A percentile compares a stretch with the other conserved stretches of the same genome.
Conservation (phyloP, 92 coral and sea anemone genomes). For the Phenganax stokvisi region DNA sequence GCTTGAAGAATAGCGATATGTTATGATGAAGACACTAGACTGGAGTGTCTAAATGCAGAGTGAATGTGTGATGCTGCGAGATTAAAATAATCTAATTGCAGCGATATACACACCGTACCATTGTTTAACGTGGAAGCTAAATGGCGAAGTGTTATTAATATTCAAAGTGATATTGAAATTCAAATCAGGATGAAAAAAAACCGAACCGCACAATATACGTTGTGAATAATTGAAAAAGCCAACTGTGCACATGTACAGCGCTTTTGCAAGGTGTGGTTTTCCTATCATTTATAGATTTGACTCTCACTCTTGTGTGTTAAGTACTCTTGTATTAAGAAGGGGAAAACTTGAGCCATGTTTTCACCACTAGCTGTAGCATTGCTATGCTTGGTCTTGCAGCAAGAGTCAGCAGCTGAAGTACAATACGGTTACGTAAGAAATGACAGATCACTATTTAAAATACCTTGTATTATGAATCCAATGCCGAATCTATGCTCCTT, state of each 20-base stretch:
- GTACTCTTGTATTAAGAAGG: not conserved
- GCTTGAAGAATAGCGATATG: no score
- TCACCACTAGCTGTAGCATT: not conserved
- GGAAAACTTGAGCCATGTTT: not conserved
- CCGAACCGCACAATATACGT: not conserved
- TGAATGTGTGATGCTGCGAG: no score
- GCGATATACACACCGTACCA: no score
- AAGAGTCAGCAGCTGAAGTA: not conserved
- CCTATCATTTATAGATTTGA: not conserved
- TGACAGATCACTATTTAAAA: not conserved
- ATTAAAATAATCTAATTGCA: no score
- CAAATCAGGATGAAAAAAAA: not conserved
- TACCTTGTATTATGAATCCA: no score
- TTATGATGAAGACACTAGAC: no score
- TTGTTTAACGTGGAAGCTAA: no score
- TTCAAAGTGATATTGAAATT: not conserved
- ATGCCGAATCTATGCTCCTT: no score
- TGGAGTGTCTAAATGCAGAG: no score
- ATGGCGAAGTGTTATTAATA: no score
- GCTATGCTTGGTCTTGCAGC: not conserved
- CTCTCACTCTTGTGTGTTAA: constrained; percentile 3
- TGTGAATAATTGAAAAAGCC: not conserved
- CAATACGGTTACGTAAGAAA: not conserved
- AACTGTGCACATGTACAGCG: not conserved
- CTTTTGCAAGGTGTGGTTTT: constrained; percentile 4